Evolutionary conservation across 1,140 invertebrate species (phyloP), one percentile per base, ranked within the genome.

Genomic region (Hyles vespertilio): DNA sequence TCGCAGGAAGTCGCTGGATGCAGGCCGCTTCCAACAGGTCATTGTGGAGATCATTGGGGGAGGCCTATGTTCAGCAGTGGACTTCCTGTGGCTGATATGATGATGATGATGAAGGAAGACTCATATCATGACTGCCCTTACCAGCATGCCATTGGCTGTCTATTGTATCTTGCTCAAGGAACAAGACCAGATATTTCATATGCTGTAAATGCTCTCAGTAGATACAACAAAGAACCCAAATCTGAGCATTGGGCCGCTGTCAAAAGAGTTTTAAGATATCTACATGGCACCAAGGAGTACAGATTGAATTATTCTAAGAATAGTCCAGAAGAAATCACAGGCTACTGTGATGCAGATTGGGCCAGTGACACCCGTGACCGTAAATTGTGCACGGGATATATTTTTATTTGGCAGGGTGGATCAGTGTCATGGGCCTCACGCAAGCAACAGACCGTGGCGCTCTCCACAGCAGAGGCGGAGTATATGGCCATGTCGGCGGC

Each of bases 171-270:
- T 9, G 53, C 67, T 32, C 65, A 70, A 61, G 60, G 44, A 32
- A 74, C 69, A 4, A 45, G 65, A 49, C 74, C 74, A n/a, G 74
- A 71, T 44, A 70, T 76, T 44, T 51, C 61, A 6, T 74, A 60
- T 70, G 55, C 62, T 45, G 69, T 73, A 0, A 74, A 71, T 22
- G 59, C 51, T 45, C 10, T 77, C 9, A 73, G 62, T 33, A 66
- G 56, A 64, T 74, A 36, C 55, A 70, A 69, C 44, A 59, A 52
- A 34, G 22, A 69, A 5, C 69, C 69, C 11, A 65, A 2, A 1
- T n/a, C 47, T 40, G 40, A 9, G 53, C 74, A 77, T 40, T 72
- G 61, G 72, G 34, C n/a, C 33, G 65, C 69, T 45, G 47, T 70
- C 1, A 76, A 76, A 46, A 56, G 68, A 62, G 45, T 75, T 1